Evolutionary conservation across 2,113 vertebrate genomes (phyloP), one percentile per base, ranked within the genome.

Genomic region (Crotophaga sulcirostris): DNA sequence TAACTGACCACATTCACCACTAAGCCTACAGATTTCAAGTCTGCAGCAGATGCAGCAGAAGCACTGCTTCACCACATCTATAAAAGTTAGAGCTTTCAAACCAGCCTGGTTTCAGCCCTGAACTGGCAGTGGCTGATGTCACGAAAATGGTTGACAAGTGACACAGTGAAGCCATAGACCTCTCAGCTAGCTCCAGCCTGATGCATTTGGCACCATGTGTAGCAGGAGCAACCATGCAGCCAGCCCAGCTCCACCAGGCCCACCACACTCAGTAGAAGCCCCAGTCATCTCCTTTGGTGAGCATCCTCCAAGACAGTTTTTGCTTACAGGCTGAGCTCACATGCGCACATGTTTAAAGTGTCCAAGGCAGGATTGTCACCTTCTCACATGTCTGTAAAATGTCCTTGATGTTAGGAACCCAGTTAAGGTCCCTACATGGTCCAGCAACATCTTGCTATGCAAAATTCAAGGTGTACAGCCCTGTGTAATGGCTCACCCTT

Each of bases 391-490:
- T 19, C 42, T 67, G 25, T 44, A 36, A 70, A 81, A 45, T 16
- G 8, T 13, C 24, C 7, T 3, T 9, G 17, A 34, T 9, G 3
- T 16, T 42, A 40, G 10, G 7, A 69, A 7, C 47, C 63, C 59
- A 20, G 9, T 7, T n/a, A 72, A 31, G n/a, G 29, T 67, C 52
- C 24, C n/a, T 13, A 5, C 4, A 9, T 0, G 0, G 49, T 31
- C 18, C 28, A 74, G 75, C 20, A 84, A n/a, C 26, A 67, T 12
- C 15, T 49, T 77, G 7, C 34, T 12, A 7, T 7, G 9, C 52
- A 64, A 26, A 80, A 75, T 56, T 84, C 33, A 47, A 59, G 14
- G 8, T 23, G 10, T 13, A 28, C 16, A 56, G 7, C 33, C 14
- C 44, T 13, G 6, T 9, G 11, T 28, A 64, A 66, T 7, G 40